A percentile compares a stretch with the other conserved stretches of the same genome.
phyloP scores from a whole-genome alignment of 2,797 vertebrate species.

The Perodicticus potto region DNA sequence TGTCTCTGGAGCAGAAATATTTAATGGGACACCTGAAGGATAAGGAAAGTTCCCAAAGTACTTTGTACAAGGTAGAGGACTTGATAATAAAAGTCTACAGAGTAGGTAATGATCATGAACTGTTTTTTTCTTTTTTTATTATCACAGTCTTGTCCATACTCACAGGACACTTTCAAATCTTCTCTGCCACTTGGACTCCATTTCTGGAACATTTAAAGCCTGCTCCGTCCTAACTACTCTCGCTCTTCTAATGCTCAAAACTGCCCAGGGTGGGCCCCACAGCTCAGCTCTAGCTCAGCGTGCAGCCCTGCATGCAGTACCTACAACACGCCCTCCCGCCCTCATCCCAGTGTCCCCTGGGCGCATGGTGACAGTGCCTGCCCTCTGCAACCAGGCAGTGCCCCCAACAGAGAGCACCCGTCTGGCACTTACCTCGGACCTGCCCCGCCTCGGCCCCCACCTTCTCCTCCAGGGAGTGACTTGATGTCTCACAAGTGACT shows the following conservation, averaged over 20 bases:
- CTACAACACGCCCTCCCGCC: background rate
- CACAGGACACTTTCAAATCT: background rate
- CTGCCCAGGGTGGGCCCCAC: background rate
- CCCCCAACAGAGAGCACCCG: background rate
- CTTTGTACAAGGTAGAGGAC: background rate
- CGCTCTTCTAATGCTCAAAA: background rate
- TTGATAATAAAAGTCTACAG: background rate
- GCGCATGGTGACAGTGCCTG: background rate
- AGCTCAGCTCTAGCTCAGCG: background rate
- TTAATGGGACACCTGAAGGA: constrained; percentile 11
- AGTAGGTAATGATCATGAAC: background rate
- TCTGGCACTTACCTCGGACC: background rate
- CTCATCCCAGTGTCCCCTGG: background rate
- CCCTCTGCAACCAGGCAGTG: background rate
- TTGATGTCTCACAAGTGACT: background rate
- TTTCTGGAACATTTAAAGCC: background rate
- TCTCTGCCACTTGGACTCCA: background rate
- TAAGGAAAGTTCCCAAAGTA: constrained; percentile 52
- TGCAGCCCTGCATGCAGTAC: background rate
- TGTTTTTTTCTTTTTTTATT: background rate
- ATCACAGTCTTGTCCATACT: background rate
- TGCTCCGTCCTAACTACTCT: background rate
- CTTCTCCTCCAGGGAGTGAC: background rate
- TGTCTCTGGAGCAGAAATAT: constrained; percentile 48
- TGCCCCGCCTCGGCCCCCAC: background rate